Conservation (phyloP, 2,797 vertebrate genomes). For the Neomorphus geoffroyi region DNA sequence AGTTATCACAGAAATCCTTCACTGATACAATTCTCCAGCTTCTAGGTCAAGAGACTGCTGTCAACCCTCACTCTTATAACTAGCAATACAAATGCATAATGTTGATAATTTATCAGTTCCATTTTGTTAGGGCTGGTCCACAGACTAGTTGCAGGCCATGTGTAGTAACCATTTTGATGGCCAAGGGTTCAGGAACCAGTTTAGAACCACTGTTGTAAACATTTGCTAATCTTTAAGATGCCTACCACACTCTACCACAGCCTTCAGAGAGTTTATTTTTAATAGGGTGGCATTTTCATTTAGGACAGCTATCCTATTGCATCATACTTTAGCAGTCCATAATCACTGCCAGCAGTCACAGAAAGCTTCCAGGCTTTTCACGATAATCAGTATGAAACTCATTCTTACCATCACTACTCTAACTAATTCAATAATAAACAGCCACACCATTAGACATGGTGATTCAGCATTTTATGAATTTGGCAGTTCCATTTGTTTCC, state of each 20-base stretch:
- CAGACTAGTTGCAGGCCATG: background rate
- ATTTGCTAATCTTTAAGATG: background rate
- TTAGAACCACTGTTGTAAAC: background rate
- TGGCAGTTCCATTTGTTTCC: background rate
- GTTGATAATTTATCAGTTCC: background rate
- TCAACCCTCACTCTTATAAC: background rate
- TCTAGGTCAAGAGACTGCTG: background rate
- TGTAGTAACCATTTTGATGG: background rate
- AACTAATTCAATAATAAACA: background rate
- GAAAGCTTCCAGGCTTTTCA: background rate
- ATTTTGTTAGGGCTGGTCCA: background rate
- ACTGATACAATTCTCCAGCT: background rate
- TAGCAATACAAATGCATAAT: background rate
- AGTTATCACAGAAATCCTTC: background rate
- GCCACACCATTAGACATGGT: background rate
- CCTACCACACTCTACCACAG: background rate
- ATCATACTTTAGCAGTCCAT: background rate
- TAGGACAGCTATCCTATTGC: background rate
- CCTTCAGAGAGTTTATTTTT: background rate
- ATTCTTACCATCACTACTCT: background rate
- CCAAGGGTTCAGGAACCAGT: background rate
- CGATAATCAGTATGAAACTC: background rate
- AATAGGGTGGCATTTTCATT: background rate
- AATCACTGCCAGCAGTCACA: background rate
- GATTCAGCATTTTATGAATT: background rate